A percentile compares a stretch with the other conserved stretches of the same genome.
phyloP scores from a whole-genome alignment of 2,888 invertebrate genomes.

The Synanthedon tipuliformis region DNA sequence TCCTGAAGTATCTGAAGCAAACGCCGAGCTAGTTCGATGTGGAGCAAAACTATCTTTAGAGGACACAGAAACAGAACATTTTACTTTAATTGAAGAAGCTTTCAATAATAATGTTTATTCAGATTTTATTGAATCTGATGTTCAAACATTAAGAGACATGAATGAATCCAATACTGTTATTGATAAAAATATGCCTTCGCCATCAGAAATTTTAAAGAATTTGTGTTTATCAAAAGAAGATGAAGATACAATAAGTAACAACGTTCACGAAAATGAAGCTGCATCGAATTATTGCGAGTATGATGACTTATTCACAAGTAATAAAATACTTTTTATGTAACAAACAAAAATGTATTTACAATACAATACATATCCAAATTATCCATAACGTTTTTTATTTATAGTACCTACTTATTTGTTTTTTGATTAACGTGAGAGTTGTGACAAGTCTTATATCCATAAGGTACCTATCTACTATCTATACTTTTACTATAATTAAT shows the following conservation, averaged over 20 bases:
- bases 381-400: too few species aligned
- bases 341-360: too few species aligned
- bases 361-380: too few species aligned
- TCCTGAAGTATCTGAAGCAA: constrained; percentile 45
- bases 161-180: constrained; percentile 24
- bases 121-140: constrained; percentile 6
- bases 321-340: too few species aligned
- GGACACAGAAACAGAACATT: constrained; percentile 59
- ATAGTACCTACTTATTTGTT: too few species aligned
- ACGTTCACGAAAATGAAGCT: not conserved
- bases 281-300: too few species aligned
- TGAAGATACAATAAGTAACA: constrained; percentile 11
- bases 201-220: constrained; percentile 75
- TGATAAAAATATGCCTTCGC: constrained; percentile 71
- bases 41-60: constrained; percentile 60
- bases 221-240: constrained; percentile 69
- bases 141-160: constrained; percentile 46
- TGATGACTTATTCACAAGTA: too few species aligned
- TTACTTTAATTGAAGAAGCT: constrained; percentile 40
- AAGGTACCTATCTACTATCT: too few species aligned
- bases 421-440: too few species aligned
- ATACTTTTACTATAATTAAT: too few species aligned
- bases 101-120: constrained; percentile 14
- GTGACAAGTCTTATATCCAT: too few species aligned
- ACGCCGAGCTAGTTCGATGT: constrained; percentile 51